A percentile compares a stretch with the other conserved stretches of the same genome.
phyloP scores from a whole-genome alignment of 2,113 vertebrate genomes.

The Mustela nigripes region DNA sequence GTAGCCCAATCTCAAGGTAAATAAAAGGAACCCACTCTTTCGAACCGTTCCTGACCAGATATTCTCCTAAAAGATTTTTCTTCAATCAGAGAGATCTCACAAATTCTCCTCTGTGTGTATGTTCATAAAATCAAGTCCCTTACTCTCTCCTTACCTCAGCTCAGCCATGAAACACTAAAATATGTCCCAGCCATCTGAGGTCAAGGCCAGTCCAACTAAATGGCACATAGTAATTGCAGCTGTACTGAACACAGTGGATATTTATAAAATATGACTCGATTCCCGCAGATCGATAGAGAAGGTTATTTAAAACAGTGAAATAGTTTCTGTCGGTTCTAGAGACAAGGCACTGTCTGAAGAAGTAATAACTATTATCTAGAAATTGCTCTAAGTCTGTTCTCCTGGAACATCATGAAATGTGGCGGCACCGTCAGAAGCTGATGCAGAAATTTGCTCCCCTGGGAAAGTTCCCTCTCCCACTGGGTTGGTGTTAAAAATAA shows the following conservation, averaged over 20 bases:
- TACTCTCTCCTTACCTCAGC: neutral
- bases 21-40: slow-evolving; percentile 33
- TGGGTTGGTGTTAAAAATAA: slow-evolving; percentile 29
- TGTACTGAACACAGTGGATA: slow-evolving; percentile 74
- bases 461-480: neutral
- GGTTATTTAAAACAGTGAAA: slow-evolving; percentile 81
- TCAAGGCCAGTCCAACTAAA: slow-evolving; percentile 72
- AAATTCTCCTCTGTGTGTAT: neutral
- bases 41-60: slow-evolving; percentile 35
- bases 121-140: slow-evolving; percentile 74
- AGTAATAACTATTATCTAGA: slow-evolving; percentile 81
- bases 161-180: slow-evolving; percentile 68
- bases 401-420: slow-evolving; percentile 23
- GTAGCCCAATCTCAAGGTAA: slow-evolving; percentile 40
- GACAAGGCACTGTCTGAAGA: slow-evolving; percentile 66
- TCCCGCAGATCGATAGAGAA: slow-evolving; percentile 75
- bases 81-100: slow-evolving; percentile 31
- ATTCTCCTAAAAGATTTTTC: slow-evolving; percentile 67
- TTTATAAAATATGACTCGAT: slow-evolving; percentile 79
- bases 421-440: neutral
- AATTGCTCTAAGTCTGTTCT: slow-evolving; percentile 69
- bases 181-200: slow-evolving; percentile 65
- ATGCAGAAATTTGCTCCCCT: slow-evolving; percentile 6
- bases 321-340: slow-evolving; percentile 61
- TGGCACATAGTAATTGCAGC: slow-evolving; percentile 73